Conservation (phyloP, 2,113 vertebrate genomes). For the Leptodactylus fuscus region DNA sequence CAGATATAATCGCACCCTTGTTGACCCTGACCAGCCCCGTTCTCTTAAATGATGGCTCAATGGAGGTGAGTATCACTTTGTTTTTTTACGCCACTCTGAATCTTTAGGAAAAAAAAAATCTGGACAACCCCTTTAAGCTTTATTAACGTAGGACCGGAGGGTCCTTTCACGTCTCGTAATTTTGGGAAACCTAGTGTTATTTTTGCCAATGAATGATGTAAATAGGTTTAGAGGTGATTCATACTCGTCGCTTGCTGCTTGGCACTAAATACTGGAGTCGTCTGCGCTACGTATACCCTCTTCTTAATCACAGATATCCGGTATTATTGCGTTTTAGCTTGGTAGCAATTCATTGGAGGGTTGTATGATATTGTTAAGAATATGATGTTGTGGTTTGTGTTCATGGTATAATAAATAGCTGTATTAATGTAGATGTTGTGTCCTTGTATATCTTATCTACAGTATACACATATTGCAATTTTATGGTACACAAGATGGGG, state of each 20-base stretch:
- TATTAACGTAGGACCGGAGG: background rate
- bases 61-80: too few relatives aligned
- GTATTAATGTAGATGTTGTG: background rate
- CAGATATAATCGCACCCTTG: too few relatives aligned
- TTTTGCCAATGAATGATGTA: background rate
- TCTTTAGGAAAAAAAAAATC: too few relatives aligned
- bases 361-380: conserved; percentile 17
- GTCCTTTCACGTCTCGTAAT: background rate
- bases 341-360: background rate
- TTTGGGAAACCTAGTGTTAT: background rate
- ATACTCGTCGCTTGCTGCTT: conserved; percentile 2
- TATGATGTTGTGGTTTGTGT: background rate
- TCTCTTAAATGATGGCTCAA: too few relatives aligned
- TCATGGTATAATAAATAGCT: conserved; percentile 19
- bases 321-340: background rate
- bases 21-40: too few relatives aligned
- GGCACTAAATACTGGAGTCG: background rate
- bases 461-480: background rate
- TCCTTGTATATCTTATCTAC: background rate
- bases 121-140: background rate
- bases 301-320: background rate
- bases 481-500: background rate
- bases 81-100: too few relatives aligned
- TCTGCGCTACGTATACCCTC: background rate
- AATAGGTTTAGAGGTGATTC: background rate